phyloP scores from a whole-genome alignment of 2,797 vertebrate species.

The Loris lydekkerianus region DNA sequence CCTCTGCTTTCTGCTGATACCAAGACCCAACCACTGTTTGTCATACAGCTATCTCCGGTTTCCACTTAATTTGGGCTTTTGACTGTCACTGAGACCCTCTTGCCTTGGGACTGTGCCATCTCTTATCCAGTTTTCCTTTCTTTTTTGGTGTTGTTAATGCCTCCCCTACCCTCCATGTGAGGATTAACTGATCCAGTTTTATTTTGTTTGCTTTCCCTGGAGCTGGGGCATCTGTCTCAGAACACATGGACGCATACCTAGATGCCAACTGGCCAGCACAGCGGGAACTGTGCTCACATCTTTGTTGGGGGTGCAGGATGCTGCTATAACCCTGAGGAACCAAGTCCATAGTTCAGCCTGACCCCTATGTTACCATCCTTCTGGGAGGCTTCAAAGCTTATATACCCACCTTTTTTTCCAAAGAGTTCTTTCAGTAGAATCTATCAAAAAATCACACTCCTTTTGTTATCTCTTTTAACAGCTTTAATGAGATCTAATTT shows the following conservation, averaged over 20 bases:
- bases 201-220: background rate
- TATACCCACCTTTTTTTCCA: background rate
- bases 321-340: background rate
- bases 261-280: background rate
- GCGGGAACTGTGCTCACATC: background rate
- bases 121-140: background rate
- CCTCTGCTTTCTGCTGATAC: background rate
- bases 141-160: background rate
- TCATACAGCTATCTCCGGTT: background rate
- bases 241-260: background rate
- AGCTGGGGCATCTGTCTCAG: background rate
- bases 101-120: background rate
- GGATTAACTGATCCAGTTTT: background rate
- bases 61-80: background rate
- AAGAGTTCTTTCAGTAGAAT: background rate
- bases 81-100: background rate
- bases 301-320: background rate
- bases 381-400: background rate
- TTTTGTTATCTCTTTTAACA: background rate
- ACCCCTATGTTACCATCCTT: background rate
- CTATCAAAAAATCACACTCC: background rate
- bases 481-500: slow-evolving; percentile 18
- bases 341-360: background rate
- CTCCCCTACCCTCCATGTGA: background rate
- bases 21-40: background rate